These are phyloP conservation scores for Diprion similis DNA, from an alignment of 1,140 invertebrate genomes.

Conservation along the genomic window DNA sequence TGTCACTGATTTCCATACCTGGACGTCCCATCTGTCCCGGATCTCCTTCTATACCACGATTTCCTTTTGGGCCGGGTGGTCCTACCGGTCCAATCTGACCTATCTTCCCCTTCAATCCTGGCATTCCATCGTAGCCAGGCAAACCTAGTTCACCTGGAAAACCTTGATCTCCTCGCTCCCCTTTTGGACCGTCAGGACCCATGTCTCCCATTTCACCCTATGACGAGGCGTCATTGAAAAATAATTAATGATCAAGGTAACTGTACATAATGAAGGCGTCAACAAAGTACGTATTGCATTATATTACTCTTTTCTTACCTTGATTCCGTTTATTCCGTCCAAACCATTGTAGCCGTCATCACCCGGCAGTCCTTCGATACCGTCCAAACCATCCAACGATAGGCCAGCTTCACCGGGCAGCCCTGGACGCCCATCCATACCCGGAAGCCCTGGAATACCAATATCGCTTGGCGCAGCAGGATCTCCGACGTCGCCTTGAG, in stretches of 20 bases:
- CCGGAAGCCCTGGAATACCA: constrained; percentile 61
- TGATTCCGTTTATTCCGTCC: constrained; percentile 55
- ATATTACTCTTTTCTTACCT: constrained; percentile 42
- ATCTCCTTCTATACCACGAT: constrained; percentile 61
- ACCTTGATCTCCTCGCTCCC: constrained; percentile 57
- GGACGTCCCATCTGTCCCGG: constrained; percentile 64
- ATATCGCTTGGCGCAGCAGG: constrained; percentile 57
- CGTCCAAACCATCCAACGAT: constrained; percentile 45
- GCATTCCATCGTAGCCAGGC: constrained; percentile 53
- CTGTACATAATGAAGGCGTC: not conserved
- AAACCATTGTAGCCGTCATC: constrained; percentile 57
- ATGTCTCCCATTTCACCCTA: constrained; percentile 59
- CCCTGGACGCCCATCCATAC: constrained; percentile 61
- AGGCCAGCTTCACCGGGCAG: constrained; percentile 62
- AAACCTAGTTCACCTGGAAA: constrained; percentile 49
- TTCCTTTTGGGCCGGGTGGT: constrained; percentile 54
- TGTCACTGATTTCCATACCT: constrained; percentile 37
- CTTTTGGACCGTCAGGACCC: constrained; percentile 55
- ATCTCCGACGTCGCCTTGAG: constrained; percentile 71
- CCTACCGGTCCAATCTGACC: constrained; percentile 56
- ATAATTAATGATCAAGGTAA: constrained; percentile 37
- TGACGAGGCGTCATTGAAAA: constrained; percentile 40
- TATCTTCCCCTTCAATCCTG: constrained; percentile 56
- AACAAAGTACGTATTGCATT: not conserved
- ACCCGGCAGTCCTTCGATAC: constrained; percentile 56